Conservation (phyloP, 2,113 vertebrate species). For the Lepisosteus oculatus region DNA sequence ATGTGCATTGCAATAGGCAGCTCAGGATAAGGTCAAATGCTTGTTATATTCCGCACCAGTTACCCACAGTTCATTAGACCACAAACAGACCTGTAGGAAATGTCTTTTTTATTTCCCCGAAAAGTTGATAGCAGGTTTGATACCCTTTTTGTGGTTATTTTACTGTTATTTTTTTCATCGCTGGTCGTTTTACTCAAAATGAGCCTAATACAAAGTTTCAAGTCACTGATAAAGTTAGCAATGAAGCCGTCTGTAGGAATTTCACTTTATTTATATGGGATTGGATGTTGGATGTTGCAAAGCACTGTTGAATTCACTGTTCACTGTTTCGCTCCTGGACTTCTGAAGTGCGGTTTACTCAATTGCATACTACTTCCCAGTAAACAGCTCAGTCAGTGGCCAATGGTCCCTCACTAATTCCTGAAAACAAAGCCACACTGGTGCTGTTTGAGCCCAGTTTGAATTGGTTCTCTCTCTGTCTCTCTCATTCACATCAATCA, state of each 20-base stretch:
- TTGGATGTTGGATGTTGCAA: no score
- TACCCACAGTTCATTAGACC: no score
- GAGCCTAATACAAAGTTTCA: constrained; percentile 41
- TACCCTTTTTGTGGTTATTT: no score
- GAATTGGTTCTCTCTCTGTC: neutral
- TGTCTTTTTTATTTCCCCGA: no score
- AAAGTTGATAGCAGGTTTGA: no score
- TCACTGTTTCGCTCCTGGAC: constrained; percentile 41
- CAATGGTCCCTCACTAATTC: neutral
- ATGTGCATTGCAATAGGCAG: no score
- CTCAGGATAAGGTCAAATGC: no score
- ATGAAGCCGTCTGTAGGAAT: constrained; percentile 36
- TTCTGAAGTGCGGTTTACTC: constrained; percentile 40
- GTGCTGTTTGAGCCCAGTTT: no score
- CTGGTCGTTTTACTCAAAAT: constrained; percentile 38
- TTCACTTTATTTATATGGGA: constrained; percentile 22
- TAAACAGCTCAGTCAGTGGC: constrained; percentile 9
- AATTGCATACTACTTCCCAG: constrained; percentile 34
- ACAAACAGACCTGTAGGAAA: no score
- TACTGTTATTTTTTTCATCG: no score
- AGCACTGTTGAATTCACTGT: constrained; percentile 35
- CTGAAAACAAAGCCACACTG: neutral
- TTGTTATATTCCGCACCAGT: no score
- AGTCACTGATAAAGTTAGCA: constrained; percentile 38
- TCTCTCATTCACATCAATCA: neutral